phyloP scores from a whole-genome alignment of 2,888 invertebrate genomes.

The Rhodophaea formosa region DNA sequence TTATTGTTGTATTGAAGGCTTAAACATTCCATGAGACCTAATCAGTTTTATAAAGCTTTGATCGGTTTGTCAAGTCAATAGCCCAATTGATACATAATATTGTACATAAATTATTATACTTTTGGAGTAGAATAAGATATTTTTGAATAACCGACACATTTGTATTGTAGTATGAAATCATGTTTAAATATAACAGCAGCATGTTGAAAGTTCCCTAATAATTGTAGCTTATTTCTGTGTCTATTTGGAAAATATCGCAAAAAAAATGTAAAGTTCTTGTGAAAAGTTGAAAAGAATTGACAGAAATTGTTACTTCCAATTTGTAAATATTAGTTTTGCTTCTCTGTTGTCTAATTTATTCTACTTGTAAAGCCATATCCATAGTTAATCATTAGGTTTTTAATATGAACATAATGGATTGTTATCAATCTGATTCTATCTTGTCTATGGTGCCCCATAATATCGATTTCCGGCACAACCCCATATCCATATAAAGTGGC shows the following conservation, averaged over 20 bases:
- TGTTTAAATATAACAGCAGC: constrained; percentile 18
- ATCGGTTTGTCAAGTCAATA: constrained; percentile 53
- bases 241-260: constrained; percentile 37
- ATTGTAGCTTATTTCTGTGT: constrained; percentile 23
- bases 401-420: constrained; percentile 57
- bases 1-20: constrained; percentile 66
- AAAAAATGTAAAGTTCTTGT: constrained; percentile 28
- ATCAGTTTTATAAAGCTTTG: constrained; percentile 61
- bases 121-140: constrained; percentile 33
- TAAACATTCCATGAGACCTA: constrained; percentile 75
- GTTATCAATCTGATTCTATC: constrained; percentile 30
- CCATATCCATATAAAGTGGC: constrained; percentile 39
- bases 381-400: constrained; percentile 58
- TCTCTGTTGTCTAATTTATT: constrained; percentile 67
- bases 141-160: constrained; percentile 40
- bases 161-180: constrained; percentile 14
- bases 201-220: constrained; percentile 10
- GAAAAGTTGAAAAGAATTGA: constrained; percentile 26
- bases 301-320: constrained; percentile 39
- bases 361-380: constrained; percentile 65
- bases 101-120: constrained; percentile 45
- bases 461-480: constrained; percentile 41
- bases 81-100: constrained; percentile 39
- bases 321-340: constrained; percentile 78
- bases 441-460: constrained; percentile 7